Conservation (phyloP, 2,888 invertebrate species). For the Archaeoteleia sp. region DNA sequence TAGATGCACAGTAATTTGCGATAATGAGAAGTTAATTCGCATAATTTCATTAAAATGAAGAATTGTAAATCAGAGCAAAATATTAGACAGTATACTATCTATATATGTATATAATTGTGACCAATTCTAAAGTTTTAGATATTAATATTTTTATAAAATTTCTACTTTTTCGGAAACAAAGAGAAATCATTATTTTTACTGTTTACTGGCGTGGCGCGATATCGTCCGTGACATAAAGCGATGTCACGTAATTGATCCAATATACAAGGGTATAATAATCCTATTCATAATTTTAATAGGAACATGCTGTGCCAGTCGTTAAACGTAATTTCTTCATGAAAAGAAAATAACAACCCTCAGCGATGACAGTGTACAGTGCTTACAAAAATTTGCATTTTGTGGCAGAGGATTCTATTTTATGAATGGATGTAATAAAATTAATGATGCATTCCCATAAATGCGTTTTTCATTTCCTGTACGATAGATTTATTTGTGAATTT, state of each 20-base stretch:
- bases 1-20: too few relatives aligned
- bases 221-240: slow-evolving; percentile 38
- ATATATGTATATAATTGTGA: too few relatives aligned
- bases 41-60: too few relatives aligned
- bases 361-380: slow-evolving; percentile 34
- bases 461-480: slow-evolving; percentile 35
- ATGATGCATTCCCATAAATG: slow-evolving; percentile 30
- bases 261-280: slow-evolving; percentile 57
- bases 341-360: slow-evolving; percentile 47
- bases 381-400: slow-evolving; percentile 46
- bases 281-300: slow-evolving; percentile 57
- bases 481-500: too few relatives aligned
- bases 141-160: not conserved
- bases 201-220: slow-evolving; percentile 34
- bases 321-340: slow-evolving; percentile 42
- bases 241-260: slow-evolving; percentile 57
- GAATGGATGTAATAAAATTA: slow-evolving; percentile 42
- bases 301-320: slow-evolving; percentile 46
- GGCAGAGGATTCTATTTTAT: slow-evolving; percentile 31
- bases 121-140: too few relatives aligned
- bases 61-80: too few relatives aligned
- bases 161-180: slow-evolving; percentile 1
- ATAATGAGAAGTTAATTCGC: too few relatives aligned
- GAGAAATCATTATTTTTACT: slow-evolving; percentile 34
- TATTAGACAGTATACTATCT: too few relatives aligned